Evolutionary conservation across 92 coral and sea anemone species (phyloP).

Genomic region (Hydrozoanthus gracilis): DNA sequence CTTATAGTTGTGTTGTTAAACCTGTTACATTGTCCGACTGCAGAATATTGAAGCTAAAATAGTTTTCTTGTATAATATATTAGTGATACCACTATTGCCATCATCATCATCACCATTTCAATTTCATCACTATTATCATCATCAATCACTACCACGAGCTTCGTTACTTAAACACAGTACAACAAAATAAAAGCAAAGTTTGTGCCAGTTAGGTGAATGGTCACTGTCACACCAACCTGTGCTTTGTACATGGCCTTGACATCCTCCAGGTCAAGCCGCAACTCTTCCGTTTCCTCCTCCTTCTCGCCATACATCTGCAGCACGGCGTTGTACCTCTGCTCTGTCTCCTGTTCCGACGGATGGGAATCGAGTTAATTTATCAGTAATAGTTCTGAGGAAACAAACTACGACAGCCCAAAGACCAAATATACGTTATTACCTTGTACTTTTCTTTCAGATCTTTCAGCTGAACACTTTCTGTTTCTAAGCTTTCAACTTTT

Average conservation of each 20-base stretch:
- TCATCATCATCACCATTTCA: too few species aligned
- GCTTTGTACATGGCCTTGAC: conserved; percentile 97
- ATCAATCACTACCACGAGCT: too few species aligned
- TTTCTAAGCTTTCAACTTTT: conserved; percentile 71
- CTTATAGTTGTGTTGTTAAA: too few species aligned
- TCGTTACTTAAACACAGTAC: background rate
- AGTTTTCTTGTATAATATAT: too few species aligned
- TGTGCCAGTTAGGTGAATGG: too few species aligned
- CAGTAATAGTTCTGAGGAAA: background rate
- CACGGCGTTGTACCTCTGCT: conserved; percentile 94
- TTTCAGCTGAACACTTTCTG: conserved; percentile 61
- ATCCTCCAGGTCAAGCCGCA: conserved; percentile 93
- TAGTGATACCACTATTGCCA: too few species aligned
- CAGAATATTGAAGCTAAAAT: too few species aligned
- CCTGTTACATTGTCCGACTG: too few species aligned
- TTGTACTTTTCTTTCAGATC: conserved; percentile 69
- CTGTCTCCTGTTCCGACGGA: conserved; percentile 60
- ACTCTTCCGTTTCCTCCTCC: conserved; percentile 96
- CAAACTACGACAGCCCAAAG: background rate
- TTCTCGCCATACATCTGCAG: conserved; percentile 99
- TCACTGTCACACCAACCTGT: conserved; percentile 66
- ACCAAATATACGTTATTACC: conserved; percentile 45
- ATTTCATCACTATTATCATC: too few species aligned
- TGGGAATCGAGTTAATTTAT: background rate
- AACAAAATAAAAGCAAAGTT: background rate